phyloP scores from a whole-genome alignment of 2,113 vertebrate genomes.

The Notarius quadriscutis region DNA sequence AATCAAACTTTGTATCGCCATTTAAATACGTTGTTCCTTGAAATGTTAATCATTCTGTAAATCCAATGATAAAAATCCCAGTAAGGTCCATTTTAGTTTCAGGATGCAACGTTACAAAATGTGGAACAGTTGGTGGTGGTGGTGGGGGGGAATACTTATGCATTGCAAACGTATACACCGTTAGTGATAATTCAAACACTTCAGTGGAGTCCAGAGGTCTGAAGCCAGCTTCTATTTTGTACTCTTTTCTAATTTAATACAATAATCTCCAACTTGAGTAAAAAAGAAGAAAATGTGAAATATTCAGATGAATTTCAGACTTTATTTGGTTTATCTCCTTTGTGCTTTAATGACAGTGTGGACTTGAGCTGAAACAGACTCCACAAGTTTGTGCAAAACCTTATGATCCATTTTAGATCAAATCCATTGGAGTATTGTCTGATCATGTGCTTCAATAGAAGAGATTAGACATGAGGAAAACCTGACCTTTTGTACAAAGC shows the following conservation, averaged over 20 bases:
- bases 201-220: not conserved
- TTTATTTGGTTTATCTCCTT: not conserved
- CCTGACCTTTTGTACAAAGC: too few species aligned
- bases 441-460: too few species aligned
- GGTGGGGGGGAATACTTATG: not conserved
- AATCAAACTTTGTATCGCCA: not conserved
- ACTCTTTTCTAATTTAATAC: not conserved
- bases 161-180: not conserved
- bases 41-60: not conserved
- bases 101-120: not conserved
- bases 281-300: not conserved
- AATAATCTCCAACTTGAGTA: not conserved
- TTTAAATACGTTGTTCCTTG: not conserved
- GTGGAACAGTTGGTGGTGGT: not conserved
- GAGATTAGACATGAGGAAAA: too few species aligned
- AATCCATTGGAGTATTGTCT: too few species aligned
- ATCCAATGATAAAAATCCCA: not conserved
- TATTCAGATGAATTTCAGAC: not conserved
- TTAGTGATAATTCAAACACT: not conserved
- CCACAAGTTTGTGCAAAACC: too few species aligned
- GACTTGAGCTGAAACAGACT: too few species aligned
- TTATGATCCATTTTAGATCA: too few species aligned
- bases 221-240: not conserved
- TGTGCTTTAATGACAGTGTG: not conserved
- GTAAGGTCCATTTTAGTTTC: not conserved